Evolutionary conservation across 2,888 invertebrate species (phyloP).

Genomic region (Druceiella hillmani): DNA sequence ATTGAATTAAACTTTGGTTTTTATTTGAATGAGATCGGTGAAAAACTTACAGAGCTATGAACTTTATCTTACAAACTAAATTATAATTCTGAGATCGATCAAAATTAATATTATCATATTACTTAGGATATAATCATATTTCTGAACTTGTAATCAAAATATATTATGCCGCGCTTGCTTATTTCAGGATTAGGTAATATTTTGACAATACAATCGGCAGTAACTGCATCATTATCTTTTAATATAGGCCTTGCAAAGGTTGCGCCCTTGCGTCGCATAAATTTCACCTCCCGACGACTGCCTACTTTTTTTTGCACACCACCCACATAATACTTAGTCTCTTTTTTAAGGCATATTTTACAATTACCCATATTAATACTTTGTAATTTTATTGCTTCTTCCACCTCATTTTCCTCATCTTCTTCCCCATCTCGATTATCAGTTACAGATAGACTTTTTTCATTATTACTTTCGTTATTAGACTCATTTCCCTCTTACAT

Average conservation of each 20-base stretch:
- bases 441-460: background rate
- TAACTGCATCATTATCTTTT: conserved; percentile 10
- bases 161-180: conserved; percentile 14
- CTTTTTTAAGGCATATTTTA: conserved; percentile 2
- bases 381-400: too few species aligned
- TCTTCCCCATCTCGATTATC: background rate
- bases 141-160: conserved; percentile 15
- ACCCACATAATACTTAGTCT: conserved; percentile 2
- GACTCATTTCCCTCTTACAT: background rate
- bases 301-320: conserved; percentile 1
- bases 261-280: conserved; percentile 1
- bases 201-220: conserved; percentile 13
- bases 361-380: too few species aligned
- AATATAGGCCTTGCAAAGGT: conserved; percentile 2
- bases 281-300: conserved; percentile 4
- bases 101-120: too few species aligned
- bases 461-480: conserved; percentile 3
- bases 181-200: conserved; percentile 7
- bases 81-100: too few species aligned
- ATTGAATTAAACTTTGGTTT: too few species aligned
- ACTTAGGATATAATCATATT: too few species aligned
- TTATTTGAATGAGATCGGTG: too few species aligned
- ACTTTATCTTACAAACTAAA: too few species aligned
- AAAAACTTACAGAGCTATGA: too few species aligned
- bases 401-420: too few species aligned